Evolutionary conservation across 1,140 invertebrate species (phyloP), one percentile per base, ranked within the genome.

Genomic region (Plectrocnemia conspersa): DNA sequence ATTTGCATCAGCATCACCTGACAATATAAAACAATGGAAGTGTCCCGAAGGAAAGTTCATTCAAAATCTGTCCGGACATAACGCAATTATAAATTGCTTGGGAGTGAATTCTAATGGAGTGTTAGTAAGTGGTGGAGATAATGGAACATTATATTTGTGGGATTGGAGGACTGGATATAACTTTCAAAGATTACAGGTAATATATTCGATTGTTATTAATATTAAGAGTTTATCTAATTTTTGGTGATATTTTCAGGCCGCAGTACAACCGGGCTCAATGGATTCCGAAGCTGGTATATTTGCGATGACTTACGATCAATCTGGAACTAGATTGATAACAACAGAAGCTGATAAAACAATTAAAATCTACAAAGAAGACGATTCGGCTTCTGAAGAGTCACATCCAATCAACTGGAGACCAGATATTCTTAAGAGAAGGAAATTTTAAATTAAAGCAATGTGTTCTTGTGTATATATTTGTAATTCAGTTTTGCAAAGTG

Each of bases 21-120:
- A 99, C 69, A 98, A 99, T 68, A 95, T 99, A 48, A 99, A 99
- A 70, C 92, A 99, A 68, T 99, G 97, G 97, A 94, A 91, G 69
- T 97, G 94, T 70, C 96, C 95, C 0, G 93, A 99, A 66, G 97
- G 97, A 2, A 92, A 94, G 66, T 99, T 99, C 66, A 87, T 99
- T 54, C 96, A 99, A 70, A 99, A 99, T 75, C 76, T 99, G 29
- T 87, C 89, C 0, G 97, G 97, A 0, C 97, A 99, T 67, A 98
- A 97, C 73, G 89, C 95, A 0, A 98, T 99, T 56, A 84, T 99
- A 0, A 99, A 99, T 71, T 93, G 93, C 64, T 77, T 99, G 66
- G 93, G 91, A 6, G 83, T 94, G 0, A 99, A 98, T 76, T 77
- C 82, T 2, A 94, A 97, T 64, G 93, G 93, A 0, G 96, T 99